These are phyloP conservation scores for Benitochromis conjunctus DNA, from an alignment of 2,113 vertebrate species.

Conservation along the genomic window DNA sequence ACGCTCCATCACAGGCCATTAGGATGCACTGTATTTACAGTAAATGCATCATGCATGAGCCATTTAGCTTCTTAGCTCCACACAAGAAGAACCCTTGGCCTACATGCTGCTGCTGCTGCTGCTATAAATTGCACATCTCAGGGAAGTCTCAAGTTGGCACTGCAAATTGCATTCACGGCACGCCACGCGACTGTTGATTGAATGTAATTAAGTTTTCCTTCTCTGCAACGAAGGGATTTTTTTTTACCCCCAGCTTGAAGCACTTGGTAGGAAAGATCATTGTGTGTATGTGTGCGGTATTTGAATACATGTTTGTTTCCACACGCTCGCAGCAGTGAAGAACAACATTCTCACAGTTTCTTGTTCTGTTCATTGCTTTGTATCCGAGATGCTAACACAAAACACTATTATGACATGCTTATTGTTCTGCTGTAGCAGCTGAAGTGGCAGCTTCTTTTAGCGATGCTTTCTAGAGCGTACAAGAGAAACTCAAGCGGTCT, in stretches of 20 bases:
- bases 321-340: not conserved
- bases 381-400: not conserved
- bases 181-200: constrained; percentile 56
- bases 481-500: constrained; percentile 22
- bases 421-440: not conserved
- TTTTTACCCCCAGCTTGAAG: constrained; percentile 15
- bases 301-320: not conserved
- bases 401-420: not conserved
- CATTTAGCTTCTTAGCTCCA: not conserved
- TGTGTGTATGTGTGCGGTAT: not conserved
- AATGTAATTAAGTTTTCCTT: constrained; percentile 66
- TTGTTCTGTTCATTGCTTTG: not conserved
- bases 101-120: constrained; percentile 38
- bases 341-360: not conserved
- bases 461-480: constrained; percentile 15
- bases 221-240: constrained; percentile 38
- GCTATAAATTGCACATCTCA: constrained; percentile 32
- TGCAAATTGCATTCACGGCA: constrained; percentile 43
- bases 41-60: constrained; percentile 57
- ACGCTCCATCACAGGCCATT: constrained; percentile 24
- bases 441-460: constrained; percentile 21
- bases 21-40: constrained; percentile 38
- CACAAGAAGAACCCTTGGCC: constrained; percentile 20
- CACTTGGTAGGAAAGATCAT: not conserved
- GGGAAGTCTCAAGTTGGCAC: constrained; percentile 37